Evolutionary conservation across 2,888 invertebrate genomes (phyloP).

Genomic region (Agrotis exclamationis): DNA sequence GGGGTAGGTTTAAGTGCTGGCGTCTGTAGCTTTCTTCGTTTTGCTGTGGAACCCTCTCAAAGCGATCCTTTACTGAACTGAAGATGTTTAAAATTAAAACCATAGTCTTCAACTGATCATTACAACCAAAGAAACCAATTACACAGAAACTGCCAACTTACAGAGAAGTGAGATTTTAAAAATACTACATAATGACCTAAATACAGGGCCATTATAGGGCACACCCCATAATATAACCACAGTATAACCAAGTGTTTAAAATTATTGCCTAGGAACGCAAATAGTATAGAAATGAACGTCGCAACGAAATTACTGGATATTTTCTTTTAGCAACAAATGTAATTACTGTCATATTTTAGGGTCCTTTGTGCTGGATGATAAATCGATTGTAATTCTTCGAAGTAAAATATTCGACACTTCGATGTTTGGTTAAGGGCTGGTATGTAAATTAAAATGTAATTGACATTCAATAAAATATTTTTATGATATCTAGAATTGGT

Average conservation of each 20-base stretch:
- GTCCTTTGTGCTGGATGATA: slow-evolving; percentile 36
- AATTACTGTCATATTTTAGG: slow-evolving; percentile 62
- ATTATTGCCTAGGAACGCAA: slow-evolving; percentile 68
- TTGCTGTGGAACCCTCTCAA: neutral
- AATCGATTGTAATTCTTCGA: slow-evolving; percentile 10
- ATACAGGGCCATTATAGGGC: slow-evolving; percentile 36
- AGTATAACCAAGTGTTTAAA: slow-evolving; percentile 66
- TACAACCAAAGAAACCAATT: slow-evolving; percentile 29
- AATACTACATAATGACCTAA: slow-evolving; percentile 63
- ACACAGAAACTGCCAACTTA: slow-evolving; percentile 25
- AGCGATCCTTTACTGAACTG: neutral
- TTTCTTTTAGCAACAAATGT: slow-evolving; percentile 60
- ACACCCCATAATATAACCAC: slow-evolving; percentile 53
- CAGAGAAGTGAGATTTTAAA: slow-evolving; percentile 52
- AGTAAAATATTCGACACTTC: slow-evolving; percentile 21
- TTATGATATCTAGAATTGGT: slow-evolving; percentile 24
- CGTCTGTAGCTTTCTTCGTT: too few relatives aligned
- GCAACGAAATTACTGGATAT: slow-evolving; percentile 54
- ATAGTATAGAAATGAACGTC: slow-evolving; percentile 60
- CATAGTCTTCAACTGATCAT: slow-evolving; percentile 23
- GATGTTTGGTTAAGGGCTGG: neutral
- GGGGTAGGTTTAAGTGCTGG: too few relatives aligned
- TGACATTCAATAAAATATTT: slow-evolving; percentile 27
- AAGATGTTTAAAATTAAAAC: slow-evolving; percentile 5
- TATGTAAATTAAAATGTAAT: slow-evolving; percentile 31